Evolutionary conservation across 2,113 vertebrate genomes (phyloP), one percentile per base, ranked within the genome.

Genomic region (Ramphastos sulfuratus): DNA sequence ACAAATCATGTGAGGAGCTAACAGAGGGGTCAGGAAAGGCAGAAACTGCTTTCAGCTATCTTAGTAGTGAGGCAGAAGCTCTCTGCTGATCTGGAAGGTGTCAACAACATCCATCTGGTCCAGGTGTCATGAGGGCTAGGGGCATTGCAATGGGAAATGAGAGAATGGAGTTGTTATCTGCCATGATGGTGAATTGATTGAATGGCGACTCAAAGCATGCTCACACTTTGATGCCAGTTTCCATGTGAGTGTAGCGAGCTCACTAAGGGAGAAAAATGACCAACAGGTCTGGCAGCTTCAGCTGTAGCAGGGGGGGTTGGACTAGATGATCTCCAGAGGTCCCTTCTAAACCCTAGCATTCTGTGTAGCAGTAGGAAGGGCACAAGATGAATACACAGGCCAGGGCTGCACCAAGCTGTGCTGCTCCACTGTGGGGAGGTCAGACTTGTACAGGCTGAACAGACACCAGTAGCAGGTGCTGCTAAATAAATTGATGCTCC

Each of bases 1-100:
- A 21, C 58, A 42, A 64, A 59, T 31, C 46, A 25, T 10, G 6
- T 6, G 31, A 15, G 18, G 10, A 66, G 8, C 2, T 48, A 66
- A 61, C n/a, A 21, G 2, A 16, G 16, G 21, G 27, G 11, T 44
- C 66, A 58, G 33, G 27, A 58, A 71, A 77, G 37, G 31, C 21
- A 82, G 33, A 28, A 82, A 72, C 25, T 50, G 5, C n/a, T 65
- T 39, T 25, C 19, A 25, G 35, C 19, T 79, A 24, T 15, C 31
- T 48, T 0, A 0, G 15, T 1, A 1, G n/a, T 10, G 13, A 39
- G 28, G 24, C 16, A 82, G 15, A 54, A 16, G 28, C 31, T 59
- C 28, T 52, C 31, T 24, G 7, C 12, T 58, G 5, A 18, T 13
- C 35, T 65, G 58, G 28, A 65, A 60, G 64, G 5, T 60, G 44